These are phyloP conservation scores for Liolophura sinensis DNA, from an alignment of 1,140 invertebrate species.

Conservation along the genomic window DNA sequence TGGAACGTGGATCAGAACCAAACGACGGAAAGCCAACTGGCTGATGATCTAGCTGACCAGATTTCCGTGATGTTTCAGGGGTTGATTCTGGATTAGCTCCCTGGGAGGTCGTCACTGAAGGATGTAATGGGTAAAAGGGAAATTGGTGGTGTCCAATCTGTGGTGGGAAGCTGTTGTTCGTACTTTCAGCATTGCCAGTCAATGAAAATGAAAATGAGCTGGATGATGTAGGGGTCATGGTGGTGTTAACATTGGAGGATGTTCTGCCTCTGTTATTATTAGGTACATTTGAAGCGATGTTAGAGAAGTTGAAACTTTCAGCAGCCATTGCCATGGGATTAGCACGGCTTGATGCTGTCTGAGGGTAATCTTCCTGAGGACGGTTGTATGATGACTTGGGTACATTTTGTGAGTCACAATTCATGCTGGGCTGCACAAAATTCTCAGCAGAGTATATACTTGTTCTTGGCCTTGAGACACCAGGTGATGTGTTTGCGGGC, in stretches of 20 bases:
- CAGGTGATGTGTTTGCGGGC: slow-evolving; percentile 10
- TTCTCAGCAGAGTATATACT: slow-evolving; percentile 52
- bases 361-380: not conserved
- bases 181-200: slow-evolving; percentile 24
- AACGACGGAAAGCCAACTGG: too few species aligned
- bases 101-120: slow-evolving; percentile 6
- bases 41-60: not conserved
- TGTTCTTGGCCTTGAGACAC: slow-evolving; percentile 18
- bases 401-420: slow-evolving; percentile 7
- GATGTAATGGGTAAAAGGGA: slow-evolving; percentile 19
- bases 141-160: slow-evolving; percentile 14
- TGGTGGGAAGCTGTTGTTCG: not conserved
- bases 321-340: slow-evolving; percentile 11
- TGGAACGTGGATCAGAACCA: too few species aligned
- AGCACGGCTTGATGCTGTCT: too few species aligned
- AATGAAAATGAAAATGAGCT: slow-evolving; percentile 16
- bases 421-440: slow-evolving; percentile 46
- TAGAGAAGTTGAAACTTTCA: slow-evolving; percentile 47
- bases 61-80: not conserved
- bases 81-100: not conserved
- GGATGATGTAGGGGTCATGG: slow-evolving; percentile 16
- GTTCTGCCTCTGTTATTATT: slow-evolving; percentile 16
- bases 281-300: slow-evolving; percentile 42
- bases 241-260: not conserved
- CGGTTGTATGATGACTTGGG: not conserved